These are phyloP conservation scores for Bemisia tabaci DNA, from an alignment of 1,140 invertebrate species.

Conservation along the genomic window DNA sequence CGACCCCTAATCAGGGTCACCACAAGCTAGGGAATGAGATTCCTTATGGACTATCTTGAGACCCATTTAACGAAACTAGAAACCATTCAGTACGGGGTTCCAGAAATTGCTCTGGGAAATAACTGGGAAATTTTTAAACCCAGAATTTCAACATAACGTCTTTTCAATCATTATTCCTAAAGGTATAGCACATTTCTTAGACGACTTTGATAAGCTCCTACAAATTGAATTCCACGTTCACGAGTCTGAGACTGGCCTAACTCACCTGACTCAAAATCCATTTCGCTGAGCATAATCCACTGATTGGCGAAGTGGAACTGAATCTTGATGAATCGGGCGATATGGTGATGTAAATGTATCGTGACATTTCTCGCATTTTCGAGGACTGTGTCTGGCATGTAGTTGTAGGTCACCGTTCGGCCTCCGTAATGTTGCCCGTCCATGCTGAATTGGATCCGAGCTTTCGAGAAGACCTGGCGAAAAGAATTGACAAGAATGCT, in stretches of 20 bases:
- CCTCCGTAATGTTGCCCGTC: constrained; percentile 45
- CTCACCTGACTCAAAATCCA: constrained; percentile 51
- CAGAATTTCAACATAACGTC: too few species aligned
- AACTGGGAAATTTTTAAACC: too few species aligned
- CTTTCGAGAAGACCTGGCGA: constrained; percentile 50
- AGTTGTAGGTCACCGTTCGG: constrained; percentile 44
- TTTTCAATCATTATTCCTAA: too few species aligned
- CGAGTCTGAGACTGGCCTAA: constrained; percentile 18
- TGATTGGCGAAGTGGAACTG: constrained; percentile 55
- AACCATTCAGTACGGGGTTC: too few species aligned
- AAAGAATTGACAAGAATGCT: constrained; percentile 6
- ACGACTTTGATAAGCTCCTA: too few species aligned
- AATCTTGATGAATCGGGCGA: constrained; percentile 51
- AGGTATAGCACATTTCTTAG: too few species aligned
- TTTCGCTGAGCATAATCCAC: constrained; percentile 70
- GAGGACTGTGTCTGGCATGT: constrained; percentile 52
- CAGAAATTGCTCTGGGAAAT: too few species aligned
- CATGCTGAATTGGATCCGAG: constrained; percentile 52
- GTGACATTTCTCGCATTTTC: constrained; percentile 60
- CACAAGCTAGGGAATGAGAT: too few species aligned
- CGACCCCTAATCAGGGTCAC: too few species aligned
- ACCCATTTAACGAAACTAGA: too few species aligned
- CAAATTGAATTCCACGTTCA: too few species aligned
- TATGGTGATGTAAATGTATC: constrained; percentile 44
- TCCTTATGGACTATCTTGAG: too few species aligned